Base-by-base conservation (phyloP, 1,140 invertebrate genomes). In the Solenopsis invicta region DNA sequence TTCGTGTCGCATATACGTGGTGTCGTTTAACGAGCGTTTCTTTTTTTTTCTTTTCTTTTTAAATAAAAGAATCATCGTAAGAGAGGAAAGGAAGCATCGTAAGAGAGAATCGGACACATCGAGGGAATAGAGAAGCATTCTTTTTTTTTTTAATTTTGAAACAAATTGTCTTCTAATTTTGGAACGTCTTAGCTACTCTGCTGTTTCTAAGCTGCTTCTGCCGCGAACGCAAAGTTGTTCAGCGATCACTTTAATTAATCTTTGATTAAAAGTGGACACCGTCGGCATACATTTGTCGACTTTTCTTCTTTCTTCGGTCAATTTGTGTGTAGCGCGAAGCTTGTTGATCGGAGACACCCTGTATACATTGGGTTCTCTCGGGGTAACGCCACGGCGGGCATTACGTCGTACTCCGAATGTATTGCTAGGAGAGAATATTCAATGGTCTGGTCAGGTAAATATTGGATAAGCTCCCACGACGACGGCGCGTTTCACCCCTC, bases 381-480 rank as follows among this genome's bases (percentile, higher is more conserved):
- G n/a, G 56, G 66, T 77, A 80, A 67, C 66, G 72, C 72, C 76
- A 84, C 86, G 59, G 64, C 75, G 87, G 78, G 84, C 88, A 88
- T 93, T 93, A 92, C 92, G 77, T 78, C 87, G 90, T 92, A 90
- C 88, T 93, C 74, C 67, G 89, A 92, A 92, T 92, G 90, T 91
- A 93, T 92, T 89, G 90, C 88, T 62, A 86, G 87, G 48, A 61
- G 77, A 62, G 93, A 94, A 94, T 94, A 93, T 93, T 93, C 91
- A 93, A 94, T 94, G 87, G 85, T 85, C 86, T 90, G 88, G 89
- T 88, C 87, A 89, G 88, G 88, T 94, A 93, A 94, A 94, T 94
- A 94, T 93, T 93, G 87, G 80, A 94, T 93, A 92, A 93, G 87
- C 71, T 74, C 50, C 48, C 66, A 62, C 72, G 77, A 86, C 84